A percentile compares a stretch with the other conserved stretches of the same genome.
These are phyloP conservation scores for Caenorhabditis brenneri DNA, from an alignment of 1,140 invertebrate species.

Conservation along the genomic window DNA sequence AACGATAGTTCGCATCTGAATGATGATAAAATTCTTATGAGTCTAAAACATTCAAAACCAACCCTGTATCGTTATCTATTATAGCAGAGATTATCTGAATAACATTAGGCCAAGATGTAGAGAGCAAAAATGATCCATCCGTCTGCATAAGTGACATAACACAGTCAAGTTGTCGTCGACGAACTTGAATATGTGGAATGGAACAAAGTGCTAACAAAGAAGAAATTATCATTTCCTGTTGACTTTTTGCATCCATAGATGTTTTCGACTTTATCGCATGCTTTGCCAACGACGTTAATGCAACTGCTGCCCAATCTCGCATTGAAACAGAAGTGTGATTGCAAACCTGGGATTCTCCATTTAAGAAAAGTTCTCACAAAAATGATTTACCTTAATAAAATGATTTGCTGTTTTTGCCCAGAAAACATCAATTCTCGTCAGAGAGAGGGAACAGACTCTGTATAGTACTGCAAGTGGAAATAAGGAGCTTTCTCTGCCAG, in stretches of 20 bases:
- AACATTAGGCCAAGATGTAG: slow-evolving; percentile 91
- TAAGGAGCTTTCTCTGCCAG: slow-evolving; percentile 47
- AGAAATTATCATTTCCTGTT: slow-evolving; percentile 77
- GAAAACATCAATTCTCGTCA: slow-evolving; percentile 5
- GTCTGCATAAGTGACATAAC: slow-evolving; percentile 89
- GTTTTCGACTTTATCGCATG: slow-evolving; percentile 77
- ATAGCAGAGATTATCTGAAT: slow-evolving; percentile 92
- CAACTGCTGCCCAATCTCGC: slow-evolving; percentile 96
- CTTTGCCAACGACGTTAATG: slow-evolving; percentile 90
- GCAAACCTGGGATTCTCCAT: slow-evolving; percentile 75
- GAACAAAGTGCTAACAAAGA: slow-evolving; percentile 87
- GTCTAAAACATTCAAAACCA: slow-evolving; percentile 17
- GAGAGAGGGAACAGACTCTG: slow-evolving; percentile 14
- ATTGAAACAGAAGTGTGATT: slow-evolving; percentile 91
- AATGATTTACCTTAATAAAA: slow-evolving; percentile 30
- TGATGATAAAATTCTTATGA: neutral
- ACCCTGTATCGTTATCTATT: slow-evolving; percentile 73
- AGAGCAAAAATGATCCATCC: slow-evolving; percentile 83
- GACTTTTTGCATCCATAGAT: slow-evolving; percentile 24
- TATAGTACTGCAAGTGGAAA: slow-evolving; percentile 39
- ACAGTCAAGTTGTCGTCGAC: slow-evolving; percentile 92
- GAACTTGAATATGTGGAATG: slow-evolving; percentile 87
- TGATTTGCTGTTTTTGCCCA: slow-evolving; percentile 35
- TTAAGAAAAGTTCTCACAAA: neutral
- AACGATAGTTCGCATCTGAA: slow-evolving; percentile 79